phyloP scores from a whole-genome alignment of 2,113 vertebrate species.

The Burhinus bistriatus region DNA sequence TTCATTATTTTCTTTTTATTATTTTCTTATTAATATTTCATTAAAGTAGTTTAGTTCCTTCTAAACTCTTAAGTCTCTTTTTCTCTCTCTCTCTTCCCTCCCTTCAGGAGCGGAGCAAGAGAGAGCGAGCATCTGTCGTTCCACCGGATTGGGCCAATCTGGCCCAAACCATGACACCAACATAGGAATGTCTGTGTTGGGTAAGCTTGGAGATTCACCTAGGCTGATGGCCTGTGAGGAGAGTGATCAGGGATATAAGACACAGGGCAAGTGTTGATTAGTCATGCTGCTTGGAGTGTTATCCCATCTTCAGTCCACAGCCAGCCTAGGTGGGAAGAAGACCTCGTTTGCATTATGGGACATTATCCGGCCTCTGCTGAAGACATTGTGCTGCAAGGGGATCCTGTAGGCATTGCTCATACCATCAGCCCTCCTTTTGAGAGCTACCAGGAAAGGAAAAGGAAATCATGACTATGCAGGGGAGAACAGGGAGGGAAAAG shows the following conservation, averaged over 20 bases:
- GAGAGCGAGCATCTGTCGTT: too few relatives aligned
- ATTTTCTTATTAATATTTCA: too few relatives aligned
- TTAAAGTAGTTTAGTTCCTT: too few relatives aligned
- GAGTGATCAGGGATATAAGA: not conserved
- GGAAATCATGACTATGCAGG: not conserved
- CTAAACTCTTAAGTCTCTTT: too few relatives aligned
- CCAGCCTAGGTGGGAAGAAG: not conserved
- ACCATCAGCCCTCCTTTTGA: not conserved
- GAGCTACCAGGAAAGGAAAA: not conserved
- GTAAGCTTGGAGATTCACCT: not conserved
- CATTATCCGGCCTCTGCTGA: not conserved
- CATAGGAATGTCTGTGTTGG: rapidly evolving
- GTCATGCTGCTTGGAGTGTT: rapidly evolving
- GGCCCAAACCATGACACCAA: too few relatives aligned
- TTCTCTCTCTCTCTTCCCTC: too few relatives aligned
- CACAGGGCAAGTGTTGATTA: rapidly evolving
- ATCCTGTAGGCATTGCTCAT: not conserved
- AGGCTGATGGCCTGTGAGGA: not conserved
- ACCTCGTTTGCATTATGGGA: not conserved
- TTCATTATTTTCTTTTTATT: too few relatives aligned
- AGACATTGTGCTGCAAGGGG: not conserved
- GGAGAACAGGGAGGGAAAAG: not conserved
- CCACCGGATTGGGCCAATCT: too few relatives aligned
- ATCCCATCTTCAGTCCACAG: not conserved
- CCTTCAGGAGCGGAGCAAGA: too few relatives aligned